Conservation (phyloP, 1,140 invertebrate genomes). For the Pogonomyrmex barbatus region DNA sequence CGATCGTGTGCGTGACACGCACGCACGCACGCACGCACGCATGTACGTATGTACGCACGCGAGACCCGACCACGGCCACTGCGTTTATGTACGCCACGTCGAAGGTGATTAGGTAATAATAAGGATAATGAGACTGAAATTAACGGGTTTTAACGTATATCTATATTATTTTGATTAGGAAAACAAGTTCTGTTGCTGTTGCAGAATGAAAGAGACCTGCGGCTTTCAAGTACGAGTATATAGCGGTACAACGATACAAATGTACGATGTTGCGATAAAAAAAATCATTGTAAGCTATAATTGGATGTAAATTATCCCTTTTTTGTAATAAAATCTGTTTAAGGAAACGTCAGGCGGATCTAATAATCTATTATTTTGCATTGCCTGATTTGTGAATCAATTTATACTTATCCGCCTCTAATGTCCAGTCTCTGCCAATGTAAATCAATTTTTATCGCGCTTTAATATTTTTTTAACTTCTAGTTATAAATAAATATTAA, state of each 20-base stretch:
- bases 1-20: background rate
- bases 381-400: background rate
- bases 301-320: background rate
- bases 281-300: background rate
- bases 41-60: background rate
- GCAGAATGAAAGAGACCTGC: background rate
- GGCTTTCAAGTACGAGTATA: background rate
- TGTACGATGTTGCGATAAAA: background rate
- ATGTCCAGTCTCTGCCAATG: too few relatives aligned
- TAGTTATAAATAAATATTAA: too few relatives aligned
- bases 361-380: background rate
- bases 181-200: background rate
- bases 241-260: background rate
- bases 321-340: background rate
- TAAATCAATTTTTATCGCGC: too few relatives aligned
- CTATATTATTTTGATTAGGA: background rate
- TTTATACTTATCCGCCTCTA: background rate
- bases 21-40: background rate
- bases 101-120: slow-evolving; percentile 21
- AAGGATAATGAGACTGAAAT: slow-evolving; percentile 13
- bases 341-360: background rate
- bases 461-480: too few relatives aligned
- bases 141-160: background rate
- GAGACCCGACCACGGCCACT: slow-evolving; percentile 20
- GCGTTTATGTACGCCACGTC: slow-evolving; percentile 8